These are phyloP conservation scores for Mimachlamys varia DNA, from an alignment of 2,888 invertebrate species.

Conservation along the genomic window DNA sequence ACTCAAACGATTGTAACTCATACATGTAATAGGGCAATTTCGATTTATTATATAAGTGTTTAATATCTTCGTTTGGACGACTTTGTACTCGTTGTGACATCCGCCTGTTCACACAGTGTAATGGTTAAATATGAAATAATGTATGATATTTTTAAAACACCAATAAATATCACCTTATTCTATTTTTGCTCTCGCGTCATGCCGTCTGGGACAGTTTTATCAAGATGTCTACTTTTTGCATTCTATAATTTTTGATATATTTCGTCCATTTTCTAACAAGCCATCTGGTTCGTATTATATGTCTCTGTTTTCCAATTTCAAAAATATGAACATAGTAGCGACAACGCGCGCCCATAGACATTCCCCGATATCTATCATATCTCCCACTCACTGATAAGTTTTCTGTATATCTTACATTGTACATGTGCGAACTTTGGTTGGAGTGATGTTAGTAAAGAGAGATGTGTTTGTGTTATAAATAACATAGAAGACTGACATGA, in stretches of 20 bases:
- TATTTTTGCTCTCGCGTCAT: background rate
- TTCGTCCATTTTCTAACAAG: background rate
- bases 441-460: conserved; percentile 16
- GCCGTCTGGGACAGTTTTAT: background rate
- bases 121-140: background rate
- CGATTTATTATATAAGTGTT: too few species aligned
- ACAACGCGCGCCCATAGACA: background rate
- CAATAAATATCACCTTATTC: background rate
- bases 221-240: background rate
- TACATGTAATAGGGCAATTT: too few species aligned
- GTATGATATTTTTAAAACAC: background rate
- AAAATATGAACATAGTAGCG: background rate
- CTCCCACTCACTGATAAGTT: background rate
- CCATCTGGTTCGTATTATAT: background rate
- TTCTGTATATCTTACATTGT: background rate
- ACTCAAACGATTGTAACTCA: too few species aligned
- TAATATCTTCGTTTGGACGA: too few species aligned
- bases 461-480: conserved; percentile 6
- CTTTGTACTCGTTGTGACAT: too few species aligned
- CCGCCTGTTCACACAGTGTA: background rate
- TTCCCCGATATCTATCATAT: background rate
- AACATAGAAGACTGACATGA: conserved; percentile 3
- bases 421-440: conserved; percentile 14
- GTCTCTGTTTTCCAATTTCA: background rate
- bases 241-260: background rate